These are phyloP conservation scores for Ispidina lecontei DNA, from an alignment of 2,797 vertebrate genomes.

Conservation along the genomic window DNA sequence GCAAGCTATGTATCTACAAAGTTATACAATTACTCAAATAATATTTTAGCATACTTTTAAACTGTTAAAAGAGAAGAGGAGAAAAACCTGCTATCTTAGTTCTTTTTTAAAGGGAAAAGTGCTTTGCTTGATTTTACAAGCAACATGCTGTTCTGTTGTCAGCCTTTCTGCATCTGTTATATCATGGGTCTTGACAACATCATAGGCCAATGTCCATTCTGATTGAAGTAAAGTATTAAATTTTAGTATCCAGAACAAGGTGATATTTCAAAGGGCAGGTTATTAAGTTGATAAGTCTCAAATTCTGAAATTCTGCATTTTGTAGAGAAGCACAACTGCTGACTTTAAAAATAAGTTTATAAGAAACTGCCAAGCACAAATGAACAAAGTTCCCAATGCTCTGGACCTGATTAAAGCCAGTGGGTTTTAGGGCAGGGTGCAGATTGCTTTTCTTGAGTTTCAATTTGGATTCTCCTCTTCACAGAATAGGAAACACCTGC, in stretches of 20 bases:
- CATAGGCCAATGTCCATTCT: slow-evolving; percentile 61
- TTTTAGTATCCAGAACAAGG: slow-evolving; percentile 59
- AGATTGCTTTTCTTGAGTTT: slow-evolving; percentile 41
- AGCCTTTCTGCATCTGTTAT: slow-evolving; percentile 43
- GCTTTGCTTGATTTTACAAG: slow-evolving; percentile 59
- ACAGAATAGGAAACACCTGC: not conserved
- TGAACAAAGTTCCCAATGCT: slow-evolving; percentile 30
- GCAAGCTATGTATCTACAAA: not conserved
- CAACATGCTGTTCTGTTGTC: slow-evolving; percentile 46
- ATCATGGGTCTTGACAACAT: slow-evolving; percentile 52
- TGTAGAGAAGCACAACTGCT: slow-evolving; percentile 59
- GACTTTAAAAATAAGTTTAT: slow-evolving; percentile 70
- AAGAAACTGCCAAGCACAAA: slow-evolving; percentile 56
- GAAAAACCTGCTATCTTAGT: slow-evolving; percentile 23
- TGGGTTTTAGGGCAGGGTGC: not conserved
- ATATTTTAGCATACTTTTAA: slow-evolving; percentile 19
- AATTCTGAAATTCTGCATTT: slow-evolving; percentile 69
- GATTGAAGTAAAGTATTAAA: slow-evolving; percentile 76
- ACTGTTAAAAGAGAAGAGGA: not conserved
- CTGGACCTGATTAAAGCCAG: slow-evolving; percentile 24
- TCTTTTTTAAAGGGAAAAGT: slow-evolving; percentile 35
- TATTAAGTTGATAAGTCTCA: slow-evolving; percentile 62
- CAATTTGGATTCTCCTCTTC: not conserved
- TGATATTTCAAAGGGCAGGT: slow-evolving; percentile 69
- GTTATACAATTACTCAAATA: not conserved